Conservation (phyloP, 2,113 vertebrate genomes). For the Atractosteus spatula region DNA sequence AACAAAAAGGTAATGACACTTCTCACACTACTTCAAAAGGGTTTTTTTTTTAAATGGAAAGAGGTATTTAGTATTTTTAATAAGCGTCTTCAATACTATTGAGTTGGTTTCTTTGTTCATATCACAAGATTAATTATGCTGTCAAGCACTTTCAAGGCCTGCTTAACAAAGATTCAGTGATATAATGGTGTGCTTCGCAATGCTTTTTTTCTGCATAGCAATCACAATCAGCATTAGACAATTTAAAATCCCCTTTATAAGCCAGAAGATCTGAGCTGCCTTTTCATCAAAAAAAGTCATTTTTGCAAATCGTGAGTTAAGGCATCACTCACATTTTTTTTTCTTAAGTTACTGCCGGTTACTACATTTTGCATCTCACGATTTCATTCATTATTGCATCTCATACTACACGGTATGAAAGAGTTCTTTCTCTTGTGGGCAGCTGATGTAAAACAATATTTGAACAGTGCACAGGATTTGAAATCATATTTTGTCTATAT, state of each 20-base stretch:
- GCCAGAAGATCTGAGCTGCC: slow-evolving; percentile 84
- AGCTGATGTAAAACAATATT: slow-evolving; percentile 48
- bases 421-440: slow-evolving; percentile 47
- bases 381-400: slow-evolving; percentile 50
- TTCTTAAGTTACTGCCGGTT: slow-evolving; percentile 53
- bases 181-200: slow-evolving; percentile 94
- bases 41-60: slow-evolving; percentile 74
- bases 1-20: slow-evolving; percentile 77
- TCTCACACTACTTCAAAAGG: slow-evolving; percentile 78
- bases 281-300: slow-evolving; percentile 96
- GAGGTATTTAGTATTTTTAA: slow-evolving; percentile 99
- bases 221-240: slow-evolving; percentile 96
- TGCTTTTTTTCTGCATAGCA: slow-evolving; percentile 86
- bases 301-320: slow-evolving; percentile 80
- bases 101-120: slow-evolving; percentile 99
- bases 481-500: slow-evolving; percentile 47
- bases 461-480: slow-evolving; percentile 51
- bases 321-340: slow-evolving; percentile 72
- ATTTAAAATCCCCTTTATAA: slow-evolving; percentile 91
- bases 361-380: slow-evolving; percentile 47
- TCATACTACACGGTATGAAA: slow-evolving; percentile 34
- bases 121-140: slow-evolving; percentile 99
- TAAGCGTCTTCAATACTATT: slow-evolving; percentile 99
- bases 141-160: slow-evolving; percentile 98
- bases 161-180: slow-evolving; percentile 99